Evolutionary conservation across 2,888 invertebrate species (phyloP), one percentile per base, ranked within the genome.

Genomic region (Patella depressa): DNA sequence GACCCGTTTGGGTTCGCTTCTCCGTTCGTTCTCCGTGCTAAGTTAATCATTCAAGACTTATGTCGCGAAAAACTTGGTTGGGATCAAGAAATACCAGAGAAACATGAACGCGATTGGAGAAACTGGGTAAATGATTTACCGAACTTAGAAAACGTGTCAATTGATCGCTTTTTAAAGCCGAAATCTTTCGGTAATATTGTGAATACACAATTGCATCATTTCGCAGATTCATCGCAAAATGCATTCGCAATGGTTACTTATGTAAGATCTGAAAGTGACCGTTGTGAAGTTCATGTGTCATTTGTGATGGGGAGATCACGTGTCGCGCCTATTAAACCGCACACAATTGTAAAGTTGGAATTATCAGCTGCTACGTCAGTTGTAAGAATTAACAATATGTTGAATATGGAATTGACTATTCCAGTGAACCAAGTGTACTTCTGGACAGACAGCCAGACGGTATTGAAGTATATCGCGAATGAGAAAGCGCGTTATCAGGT

Each of bases 391-490:
- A 78, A 79, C 53, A 24, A 14, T 3, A 72, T 78, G 15, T 29
- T 83, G n/a, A 24, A 78, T 4, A 53, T 75, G 15, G 83, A 84
- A 71, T 71, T 85, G 0, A 65, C 75, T 9, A 69, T 75, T 19
- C 15, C 53, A 1, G 74, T 73, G 17, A 59, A 72, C 29, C 70
- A 72, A 14, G 70, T 81, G 24, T 75, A 72, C 45, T 85, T 81
- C 74, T 85, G 81, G 82, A 84, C 83, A 19, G 85, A 86, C 70
- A 78, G 75, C 4, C 71, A 72, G 19, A 79, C 84, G 2, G 84
- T 85, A 4, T 73, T 84, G 14, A 82, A 83, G 12, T 85, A 85
- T 72, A 82, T 85, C 14, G 73, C 59, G 7, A 86, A 85, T 71
- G 82, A 82, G 15, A 75, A 81, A 3, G 70, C 78, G 14, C 55